Conservation (phyloP, 2,888 invertebrate genomes). For the Hypsopygia costalis region DNA sequence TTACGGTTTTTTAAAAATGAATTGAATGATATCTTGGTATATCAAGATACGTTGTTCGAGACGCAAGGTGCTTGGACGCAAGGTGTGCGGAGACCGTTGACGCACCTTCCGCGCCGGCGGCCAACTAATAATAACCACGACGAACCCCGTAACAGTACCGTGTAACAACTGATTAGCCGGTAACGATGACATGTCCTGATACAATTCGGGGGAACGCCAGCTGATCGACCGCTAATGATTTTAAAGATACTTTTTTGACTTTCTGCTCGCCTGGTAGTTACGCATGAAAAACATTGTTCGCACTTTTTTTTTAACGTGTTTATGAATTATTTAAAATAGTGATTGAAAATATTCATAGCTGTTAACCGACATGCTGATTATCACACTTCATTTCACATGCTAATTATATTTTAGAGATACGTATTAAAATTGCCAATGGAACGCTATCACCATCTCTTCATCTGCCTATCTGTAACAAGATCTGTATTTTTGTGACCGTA, state of each 20-base stretch:
- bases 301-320: neutral
- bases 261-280: neutral
- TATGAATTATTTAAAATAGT: neutral
- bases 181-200: slow-evolving; percentile 30
- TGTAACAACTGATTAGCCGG: slow-evolving; percentile 69
- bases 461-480: too few relatives aligned
- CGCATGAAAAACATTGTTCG: neutral
- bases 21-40: slow-evolving; percentile 63
- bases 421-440: too few relatives aligned
- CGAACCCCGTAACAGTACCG: slow-evolving; percentile 47
- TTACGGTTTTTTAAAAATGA: slow-evolving; percentile 29
- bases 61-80: slow-evolving; percentile 71
- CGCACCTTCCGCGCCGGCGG: slow-evolving; percentile 45
- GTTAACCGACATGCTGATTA: neutral
- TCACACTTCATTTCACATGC: slow-evolving; percentile 2
- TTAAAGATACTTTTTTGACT: slow-evolving; percentile 14
- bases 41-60: slow-evolving; percentile 47
- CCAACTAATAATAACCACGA: slow-evolving; percentile 42
- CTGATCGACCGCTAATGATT: slow-evolving; percentile 18
- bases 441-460: too few relatives aligned
- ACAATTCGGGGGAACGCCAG: slow-evolving; percentile 10
- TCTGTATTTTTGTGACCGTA: too few relatives aligned
- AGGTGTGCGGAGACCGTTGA: slow-evolving; percentile 72
- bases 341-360: neutral
- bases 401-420: slow-evolving; percentile 6